phyloP scores from a whole-genome alignment of 2,797 vertebrate species.

The Phaenicophaeus curvirostris region DNA sequence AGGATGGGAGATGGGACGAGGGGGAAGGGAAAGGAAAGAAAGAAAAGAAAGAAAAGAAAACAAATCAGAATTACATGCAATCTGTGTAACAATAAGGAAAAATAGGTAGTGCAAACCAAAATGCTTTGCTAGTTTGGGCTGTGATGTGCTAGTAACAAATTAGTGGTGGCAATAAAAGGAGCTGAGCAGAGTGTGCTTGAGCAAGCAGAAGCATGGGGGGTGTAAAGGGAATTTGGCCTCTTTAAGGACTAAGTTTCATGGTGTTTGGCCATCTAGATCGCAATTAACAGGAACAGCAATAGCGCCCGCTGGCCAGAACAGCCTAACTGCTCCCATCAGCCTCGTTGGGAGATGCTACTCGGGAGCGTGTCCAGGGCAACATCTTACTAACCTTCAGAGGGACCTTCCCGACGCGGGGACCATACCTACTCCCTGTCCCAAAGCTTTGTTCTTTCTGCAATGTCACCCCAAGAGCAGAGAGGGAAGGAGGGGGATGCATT shows the following conservation, averaged over 20 bases:
- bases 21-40: neutral
- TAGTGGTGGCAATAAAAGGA: neutral
- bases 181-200: neutral
- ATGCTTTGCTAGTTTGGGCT: neutral
- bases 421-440: neutral
- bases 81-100: neutral
- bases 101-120: neutral
- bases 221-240: neutral
- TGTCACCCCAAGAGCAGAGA: neutral
- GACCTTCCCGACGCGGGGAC: rapidly evolving
- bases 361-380: neutral
- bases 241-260: neutral
- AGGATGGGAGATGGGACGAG: neutral
- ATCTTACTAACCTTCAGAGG: neutral
- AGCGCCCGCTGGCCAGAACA: neutral
- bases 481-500: neutral
- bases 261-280: neutral
- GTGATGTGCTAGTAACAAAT: neutral
- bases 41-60: neutral
- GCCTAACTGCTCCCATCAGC: neutral
- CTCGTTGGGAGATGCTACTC: neutral
- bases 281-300: neutral
- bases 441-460: neutral
- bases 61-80: conserved; percentile 54
- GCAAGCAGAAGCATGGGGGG: neutral